Conservation (phyloP, 2,113 vertebrate species). For the Myrmophylax atrothorax region DNA sequence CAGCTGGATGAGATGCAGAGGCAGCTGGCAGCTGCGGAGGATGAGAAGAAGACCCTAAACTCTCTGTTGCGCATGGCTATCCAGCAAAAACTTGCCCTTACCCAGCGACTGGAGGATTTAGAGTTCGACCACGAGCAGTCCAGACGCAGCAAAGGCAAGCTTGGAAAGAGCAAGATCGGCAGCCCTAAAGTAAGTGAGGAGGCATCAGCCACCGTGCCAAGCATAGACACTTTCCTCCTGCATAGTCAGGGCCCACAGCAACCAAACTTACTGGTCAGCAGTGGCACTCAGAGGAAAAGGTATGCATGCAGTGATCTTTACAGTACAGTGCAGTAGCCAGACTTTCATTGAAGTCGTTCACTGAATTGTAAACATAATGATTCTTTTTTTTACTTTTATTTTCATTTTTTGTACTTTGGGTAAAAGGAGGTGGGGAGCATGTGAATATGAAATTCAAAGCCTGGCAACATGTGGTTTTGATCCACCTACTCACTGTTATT, state of each 20-base stretch:
- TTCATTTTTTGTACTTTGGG: constrained; percentile 22
- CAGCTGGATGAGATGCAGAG: constrained; percentile 99
- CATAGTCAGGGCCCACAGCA: constrained; percentile 80
- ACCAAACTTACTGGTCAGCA: constrained; percentile 78
- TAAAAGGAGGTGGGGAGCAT: constrained; percentile 40
- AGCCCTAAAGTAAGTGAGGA: constrained; percentile 96
- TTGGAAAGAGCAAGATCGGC: constrained; percentile 91
- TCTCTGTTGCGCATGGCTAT: constrained; percentile 97
- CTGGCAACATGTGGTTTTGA: constrained; percentile 35
- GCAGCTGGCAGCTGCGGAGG: constrained; percentile 95
- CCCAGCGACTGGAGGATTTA: constrained; percentile 96
- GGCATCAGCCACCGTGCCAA: constrained; percentile 77
- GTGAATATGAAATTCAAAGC: constrained; percentile 42
- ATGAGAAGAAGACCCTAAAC: constrained; percentile 98
- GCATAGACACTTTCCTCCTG: constrained; percentile 82
- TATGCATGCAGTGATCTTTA: constrained; percentile 79
- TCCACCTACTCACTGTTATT: constrained; percentile 47
- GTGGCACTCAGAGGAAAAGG: constrained; percentile 83
- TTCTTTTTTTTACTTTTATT: background rate
- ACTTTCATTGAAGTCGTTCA: constrained; percentile 64
- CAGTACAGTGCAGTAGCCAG: constrained; percentile 74
- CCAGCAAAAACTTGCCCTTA: constrained; percentile 97
- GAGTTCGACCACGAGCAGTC: constrained; percentile 98
- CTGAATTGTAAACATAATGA: constrained; percentile 39
- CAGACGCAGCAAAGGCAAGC: constrained; percentile 89